Evolutionary conservation across 2,113 vertebrate species (phyloP), one percentile per base, ranked within the genome.

Genomic region (Myrmecobius fasciatus): DNA sequence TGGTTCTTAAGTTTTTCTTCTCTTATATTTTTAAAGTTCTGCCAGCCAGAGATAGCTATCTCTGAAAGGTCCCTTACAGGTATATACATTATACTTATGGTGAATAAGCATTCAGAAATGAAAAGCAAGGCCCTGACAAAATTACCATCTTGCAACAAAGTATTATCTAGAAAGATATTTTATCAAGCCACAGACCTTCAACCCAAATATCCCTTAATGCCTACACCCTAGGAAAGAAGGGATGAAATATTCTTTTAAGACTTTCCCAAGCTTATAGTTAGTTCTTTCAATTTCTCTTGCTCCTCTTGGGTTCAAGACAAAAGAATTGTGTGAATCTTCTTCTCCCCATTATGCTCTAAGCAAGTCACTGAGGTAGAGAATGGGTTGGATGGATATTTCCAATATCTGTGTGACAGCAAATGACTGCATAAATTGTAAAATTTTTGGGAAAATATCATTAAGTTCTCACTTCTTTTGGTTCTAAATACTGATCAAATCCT

Each of bases 161-260:
- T 75, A 53, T 89, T 92, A 92, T 95, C 52, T 53, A 36, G 94
- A 96, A 93, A 90, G 60, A 95, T 92, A 96, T 94, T 43, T 49
- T 54, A 75, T 31, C 94, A 89, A 53, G 94, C 67, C 53, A 96
- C 51, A 95, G 96, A 95, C 2, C 93, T 25, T 93, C 54, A 96
- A 94, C 92, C 54, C n/a, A 92, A 95, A 91, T 92, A 49, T 94
- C 94, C 90, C 52, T 89, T 22, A 96, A 53, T 90, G 54, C 46
- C 49, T 95, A 28, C 2, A n/a, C 36, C 17, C 67, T 22, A 43
- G n/a, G 67, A 83, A 89, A 83, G 10, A 91, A 22, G 60, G 60
- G 31, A 75, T 54, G 36, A 75, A 75, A 75, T 75, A 83, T 22
- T n/a, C n/a, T 43, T 83, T 83, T 83, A 83, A 83, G 36, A 3